Evolutionary conservation across 2,888 invertebrate genomes (phyloP).

Genomic region (Trilocha varians): DNA sequence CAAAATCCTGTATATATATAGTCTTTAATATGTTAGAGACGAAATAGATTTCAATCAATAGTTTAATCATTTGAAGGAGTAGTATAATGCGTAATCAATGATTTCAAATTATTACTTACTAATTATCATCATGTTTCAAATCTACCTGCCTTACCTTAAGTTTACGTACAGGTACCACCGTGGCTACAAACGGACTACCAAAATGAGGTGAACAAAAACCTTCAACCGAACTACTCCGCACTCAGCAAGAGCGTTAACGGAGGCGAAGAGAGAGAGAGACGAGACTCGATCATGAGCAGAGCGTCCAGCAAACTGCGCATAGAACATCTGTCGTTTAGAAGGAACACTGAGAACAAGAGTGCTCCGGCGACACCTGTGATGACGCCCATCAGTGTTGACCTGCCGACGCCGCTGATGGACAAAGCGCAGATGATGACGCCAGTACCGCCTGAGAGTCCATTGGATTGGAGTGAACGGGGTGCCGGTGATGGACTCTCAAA

Average conservation of each 20-base stretch:
- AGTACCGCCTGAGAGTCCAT: constrained; percentile 57
- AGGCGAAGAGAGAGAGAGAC: constrained; percentile 49
- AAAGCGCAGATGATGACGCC: constrained; percentile 34
- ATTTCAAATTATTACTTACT: too few species aligned
- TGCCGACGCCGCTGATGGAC: constrained; percentile 25
- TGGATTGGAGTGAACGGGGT: constrained; percentile 83
- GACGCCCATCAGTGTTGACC: constrained; percentile 39
- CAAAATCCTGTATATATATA: too few species aligned
- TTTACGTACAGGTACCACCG: constrained; percentile 75
- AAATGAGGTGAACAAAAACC: constrained; percentile 64
- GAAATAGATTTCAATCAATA: too few species aligned
- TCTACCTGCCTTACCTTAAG: not conserved
- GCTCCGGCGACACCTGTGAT: constrained; percentile 48
- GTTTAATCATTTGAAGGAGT: too few species aligned
- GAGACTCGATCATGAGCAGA: constrained; percentile 62
- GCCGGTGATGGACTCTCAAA: constrained; percentile 89
- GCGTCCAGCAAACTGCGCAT: constrained; percentile 61
- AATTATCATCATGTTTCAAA: too few species aligned
- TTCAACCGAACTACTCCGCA: constrained; percentile 59
- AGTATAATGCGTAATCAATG: too few species aligned
- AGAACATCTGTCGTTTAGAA: constrained; percentile 57
- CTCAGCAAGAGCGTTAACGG: constrained; percentile 51
- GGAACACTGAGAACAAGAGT: constrained; percentile 40
- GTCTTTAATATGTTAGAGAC: too few species aligned
- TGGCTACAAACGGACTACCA: constrained; percentile 81